Evolutionary conservation across 2,113 vertebrate genomes (phyloP).

Genomic region (Megaceryle maxima): DNA sequence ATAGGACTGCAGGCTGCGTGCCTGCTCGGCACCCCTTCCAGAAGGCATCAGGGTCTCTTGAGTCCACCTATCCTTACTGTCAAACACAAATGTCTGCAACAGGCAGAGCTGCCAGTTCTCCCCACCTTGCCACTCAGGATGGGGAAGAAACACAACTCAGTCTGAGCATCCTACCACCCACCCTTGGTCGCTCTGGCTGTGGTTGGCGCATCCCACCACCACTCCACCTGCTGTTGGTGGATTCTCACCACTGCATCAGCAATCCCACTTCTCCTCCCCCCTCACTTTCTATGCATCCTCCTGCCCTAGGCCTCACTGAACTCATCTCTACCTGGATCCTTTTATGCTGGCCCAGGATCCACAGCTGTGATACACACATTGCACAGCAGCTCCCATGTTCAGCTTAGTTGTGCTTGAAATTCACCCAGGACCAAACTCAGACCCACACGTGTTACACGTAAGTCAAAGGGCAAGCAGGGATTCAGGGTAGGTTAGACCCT

Average conservation of each 20-base stretch:
- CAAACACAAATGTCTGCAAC: neutral
- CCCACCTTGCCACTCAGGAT: accelerated
- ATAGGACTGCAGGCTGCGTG: accelerated
- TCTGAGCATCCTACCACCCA: accelerated
- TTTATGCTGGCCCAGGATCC: neutral
- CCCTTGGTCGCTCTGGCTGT: accelerated
- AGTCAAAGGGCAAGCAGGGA: neutral
- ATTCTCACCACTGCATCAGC: neutral
- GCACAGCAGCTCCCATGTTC: neutral
- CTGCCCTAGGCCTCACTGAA: neutral
- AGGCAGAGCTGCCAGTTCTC: neutral
- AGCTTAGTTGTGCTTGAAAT: neutral
- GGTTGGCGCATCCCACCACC: neutral
- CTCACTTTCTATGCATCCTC: neutral
- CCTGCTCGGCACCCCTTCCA: neutral
- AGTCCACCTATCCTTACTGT: neutral
- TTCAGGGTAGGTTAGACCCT: neutral
- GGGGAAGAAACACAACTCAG: neutral
- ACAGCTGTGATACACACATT: neutral
- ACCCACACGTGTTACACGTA: neutral
- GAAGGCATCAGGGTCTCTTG: neutral
- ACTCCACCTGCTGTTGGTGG: accelerated
- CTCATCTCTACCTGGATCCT: neutral
- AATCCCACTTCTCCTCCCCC: neutral
- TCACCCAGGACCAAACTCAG: neutral